Evolutionary conservation across 1,140 invertebrate genomes (phyloP), one percentile per base, ranked within the genome.

Genomic region (Tetragonula clypearis): DNA sequence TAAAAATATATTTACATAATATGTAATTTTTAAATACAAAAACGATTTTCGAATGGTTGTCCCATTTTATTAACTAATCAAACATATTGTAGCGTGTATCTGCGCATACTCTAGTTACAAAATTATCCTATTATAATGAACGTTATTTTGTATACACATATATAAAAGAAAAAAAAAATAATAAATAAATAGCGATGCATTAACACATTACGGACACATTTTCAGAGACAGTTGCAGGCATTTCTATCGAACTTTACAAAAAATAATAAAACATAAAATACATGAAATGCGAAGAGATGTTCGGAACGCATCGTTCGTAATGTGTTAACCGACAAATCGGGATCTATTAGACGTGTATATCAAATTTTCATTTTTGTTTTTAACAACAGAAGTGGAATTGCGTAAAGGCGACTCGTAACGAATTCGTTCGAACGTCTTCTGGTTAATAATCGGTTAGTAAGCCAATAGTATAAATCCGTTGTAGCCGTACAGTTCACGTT

Each of bases 391-490:
- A 41, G 21, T 90, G 88, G 89, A 87, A 90, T 90, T 90, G 89
- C 88, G 88, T 84, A 85, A 87, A 89, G 88, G 88, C 55, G 72
- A 58, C 77, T 35, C 75, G 66, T 68, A 62, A 82, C 76, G 72
- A 85, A 75, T 87, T 85, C 58, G 71, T 85, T 88, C 55, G 49
- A 68, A 78, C 69, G 65, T 85, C 85, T 82, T 79, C 75, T 84
- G 82, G 88, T 89, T 90, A 90, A 90, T 89, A 76, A 86, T 89
- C 82, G 58, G 82, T 90, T 90, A 90, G 85, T 86, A 89, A 90
- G 88, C 86, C 88, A 89, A 89, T 89, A 71, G 76, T 85, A 30
- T 30, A 89, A 90, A 82, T 86, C 84, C 82, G 80, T 87, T 79
- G 84, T 88, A 56, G 81, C 75, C 88, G 85, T 90, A 88, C 82